Conservation (phyloP, 2,113 vertebrate species). For the Aix galericulata region DNA sequence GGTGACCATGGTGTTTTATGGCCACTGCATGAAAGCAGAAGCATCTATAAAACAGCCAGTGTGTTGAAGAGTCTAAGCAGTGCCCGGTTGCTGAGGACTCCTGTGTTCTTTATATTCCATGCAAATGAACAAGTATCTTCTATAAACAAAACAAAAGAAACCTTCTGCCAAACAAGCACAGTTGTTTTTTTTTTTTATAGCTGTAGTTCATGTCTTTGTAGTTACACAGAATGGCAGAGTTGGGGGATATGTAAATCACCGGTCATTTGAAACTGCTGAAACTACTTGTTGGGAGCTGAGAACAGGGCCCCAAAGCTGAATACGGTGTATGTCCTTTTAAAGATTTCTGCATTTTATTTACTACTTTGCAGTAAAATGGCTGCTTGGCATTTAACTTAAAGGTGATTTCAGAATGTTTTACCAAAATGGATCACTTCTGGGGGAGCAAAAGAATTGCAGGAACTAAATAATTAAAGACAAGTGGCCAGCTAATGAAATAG, state of each 20-base stretch:
- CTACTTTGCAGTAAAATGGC: neutral
- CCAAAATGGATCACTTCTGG: neutral
- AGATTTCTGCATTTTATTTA: neutral
- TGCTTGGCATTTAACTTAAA: neutral
- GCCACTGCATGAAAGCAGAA: neutral
- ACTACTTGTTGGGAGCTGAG: neutral
- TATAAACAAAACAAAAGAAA: neutral
- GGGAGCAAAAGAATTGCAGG: neutral
- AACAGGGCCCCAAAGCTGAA: neutral
- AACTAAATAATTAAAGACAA: neutral
- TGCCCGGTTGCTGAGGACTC: neutral
- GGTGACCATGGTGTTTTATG: neutral
- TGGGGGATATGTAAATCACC: neutral
- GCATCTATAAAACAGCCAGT: neutral
- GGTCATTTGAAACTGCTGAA: neutral
- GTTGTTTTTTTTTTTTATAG: neutral
- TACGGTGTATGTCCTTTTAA: neutral
- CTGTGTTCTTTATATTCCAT: neutral
- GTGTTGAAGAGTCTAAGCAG: neutral
- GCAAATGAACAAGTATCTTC: neutral
- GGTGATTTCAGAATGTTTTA: neutral
- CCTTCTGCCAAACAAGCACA: neutral
- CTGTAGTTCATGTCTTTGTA: neutral
- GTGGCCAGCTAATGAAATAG: neutral
- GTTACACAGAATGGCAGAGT: neutral